Conservation (phyloP, 64 coral and sea anemone genomes). For the Astreopora myriophthalma region DNA sequence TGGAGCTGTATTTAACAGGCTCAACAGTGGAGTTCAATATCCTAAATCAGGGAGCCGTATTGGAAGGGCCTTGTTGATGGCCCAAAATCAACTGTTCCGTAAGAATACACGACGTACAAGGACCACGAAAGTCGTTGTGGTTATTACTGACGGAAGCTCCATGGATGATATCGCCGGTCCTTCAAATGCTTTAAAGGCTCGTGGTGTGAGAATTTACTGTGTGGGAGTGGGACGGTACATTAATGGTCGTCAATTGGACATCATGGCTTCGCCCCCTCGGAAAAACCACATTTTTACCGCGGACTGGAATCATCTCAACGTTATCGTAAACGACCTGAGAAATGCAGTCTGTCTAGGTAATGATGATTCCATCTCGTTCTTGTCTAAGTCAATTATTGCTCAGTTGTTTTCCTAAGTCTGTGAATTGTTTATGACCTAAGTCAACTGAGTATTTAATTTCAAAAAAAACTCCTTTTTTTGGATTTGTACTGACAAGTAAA, state of each 20-base stretch:
- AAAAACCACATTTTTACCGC: constrained; percentile 72
- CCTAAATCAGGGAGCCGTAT: constrained; percentile 65
- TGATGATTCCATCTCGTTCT: neutral
- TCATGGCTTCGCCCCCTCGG: constrained; percentile 56
- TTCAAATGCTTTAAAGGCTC: constrained; percentile 46
- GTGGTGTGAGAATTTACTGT: constrained; percentile 59
- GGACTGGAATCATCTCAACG: constrained; percentile 55
- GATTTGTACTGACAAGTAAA: too few species aligned
- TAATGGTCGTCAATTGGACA: constrained; percentile 67
- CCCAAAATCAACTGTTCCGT: constrained; percentile 35
- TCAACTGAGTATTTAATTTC: too few species aligned
- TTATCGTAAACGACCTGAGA: constrained; percentile 60
- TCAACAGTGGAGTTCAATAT: constrained; percentile 35
- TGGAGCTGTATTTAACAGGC: constrained; percentile 48
- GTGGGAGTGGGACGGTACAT: constrained; percentile 71
- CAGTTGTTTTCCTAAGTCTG: too few species aligned
- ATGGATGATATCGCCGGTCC: constrained; percentile 62
- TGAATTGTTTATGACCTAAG: too few species aligned
- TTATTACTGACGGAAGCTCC: constrained; percentile 63
- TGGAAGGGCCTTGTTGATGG: constrained; percentile 52
- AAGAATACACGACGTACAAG: constrained; percentile 25
- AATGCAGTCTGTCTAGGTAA: constrained; percentile 67
- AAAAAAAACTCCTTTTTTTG: too few species aligned
- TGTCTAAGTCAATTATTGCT: neutral
- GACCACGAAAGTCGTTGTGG: constrained; percentile 52